Base-by-base conservation (phyloP, 2,113 vertebrate species). In the Zeus faber region DNA sequence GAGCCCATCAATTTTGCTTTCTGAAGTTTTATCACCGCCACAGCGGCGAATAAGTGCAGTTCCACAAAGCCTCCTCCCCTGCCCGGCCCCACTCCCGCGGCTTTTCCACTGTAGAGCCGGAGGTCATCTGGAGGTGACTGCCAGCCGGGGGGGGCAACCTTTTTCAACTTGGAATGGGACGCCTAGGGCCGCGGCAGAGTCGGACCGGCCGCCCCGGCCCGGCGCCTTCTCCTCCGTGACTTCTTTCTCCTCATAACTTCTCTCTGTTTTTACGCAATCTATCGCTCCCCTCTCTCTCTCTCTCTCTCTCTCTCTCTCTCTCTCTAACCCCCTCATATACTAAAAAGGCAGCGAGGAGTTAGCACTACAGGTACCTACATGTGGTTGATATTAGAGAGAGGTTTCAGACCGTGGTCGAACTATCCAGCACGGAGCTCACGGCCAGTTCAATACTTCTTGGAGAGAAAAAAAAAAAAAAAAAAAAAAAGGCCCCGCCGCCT, bases 1-100 rank as follows among this genome's bases (percentile, higher is more conserved):
- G 89, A 93, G 94, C 91, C 94, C 95, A 98, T 98, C 96, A 96
- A 99, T 98, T 98, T 97, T 93, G 88, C 92, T 94, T 94, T 98
- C 95, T 98, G 92, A 97, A 96, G 94, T 98, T 99, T 99, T 98
- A 99, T 98, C 94, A 94, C 96, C 94, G 83, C 86, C 87, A 82
- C 91, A 92, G 93, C 91, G 83, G 93, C 93, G 90, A 88, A 90
- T 93, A 94, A 95, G 92, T 88, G 87, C 92, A 76, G 92, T 89
- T 92, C 88, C 90, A 95, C 92, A 93, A 88, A 95, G 90, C 90
- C 91, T 91, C 89, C 88, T 89, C 82, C 68, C 67, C 89, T 87
- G 83, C 31, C 31, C 31, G 89, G 89, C 89, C 89, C 83, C 82
- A 85, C 88, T 86, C 91, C 94, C 89, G 92, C 89, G 84, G 92